A percentile compares a stretch with the other conserved stretches of the same genome.
Conservation (phyloP, 2,888 invertebrate species). For the Leistus spinibarbis region DNA sequence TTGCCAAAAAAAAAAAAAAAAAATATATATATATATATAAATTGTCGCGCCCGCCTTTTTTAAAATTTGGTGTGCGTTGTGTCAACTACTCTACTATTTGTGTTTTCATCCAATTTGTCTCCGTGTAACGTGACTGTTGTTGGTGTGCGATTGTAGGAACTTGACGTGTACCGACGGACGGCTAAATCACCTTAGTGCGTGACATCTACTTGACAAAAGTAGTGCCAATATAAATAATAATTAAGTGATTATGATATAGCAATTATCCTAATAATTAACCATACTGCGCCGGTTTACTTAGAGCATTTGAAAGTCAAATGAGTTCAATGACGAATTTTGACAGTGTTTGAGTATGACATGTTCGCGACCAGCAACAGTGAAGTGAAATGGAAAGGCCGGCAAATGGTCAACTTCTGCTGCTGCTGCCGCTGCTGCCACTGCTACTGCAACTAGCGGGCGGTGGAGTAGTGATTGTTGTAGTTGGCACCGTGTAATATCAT, state of each 20-base stretch:
- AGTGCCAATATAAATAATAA: not conserved
- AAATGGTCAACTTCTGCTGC: not conserved
- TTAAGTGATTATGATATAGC: not conserved
- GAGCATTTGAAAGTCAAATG: slow-evolving; percentile 41
- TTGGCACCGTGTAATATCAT: not conserved
- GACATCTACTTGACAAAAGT: not conserved
- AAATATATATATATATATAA: too few species aligned
- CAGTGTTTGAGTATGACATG: slow-evolving; percentile 24
- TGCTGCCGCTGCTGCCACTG: not conserved
- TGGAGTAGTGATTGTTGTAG: not conserved
- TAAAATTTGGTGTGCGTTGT: not conserved
- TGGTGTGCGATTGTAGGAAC: not conserved
- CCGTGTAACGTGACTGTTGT: not conserved
- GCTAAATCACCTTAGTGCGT: not conserved
- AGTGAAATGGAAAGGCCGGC: slow-evolving; percentile 34
- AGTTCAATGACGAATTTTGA: slow-evolving; percentile 27
- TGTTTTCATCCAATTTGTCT: not conserved
- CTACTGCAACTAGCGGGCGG: slow-evolving; percentile 1
- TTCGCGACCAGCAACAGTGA: slow-evolving; percentile 12
- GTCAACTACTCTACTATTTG: not conserved
- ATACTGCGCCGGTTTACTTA: not conserved
- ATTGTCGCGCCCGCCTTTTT: not conserved
- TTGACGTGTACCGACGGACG: not conserved
- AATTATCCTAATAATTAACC: not conserved
- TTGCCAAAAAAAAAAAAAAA: not conserved